Evolutionary conservation across 1,140 invertebrate species (phyloP), one percentile per base, ranked within the genome.

Genomic region (Drosophila ficusphila): DNA sequence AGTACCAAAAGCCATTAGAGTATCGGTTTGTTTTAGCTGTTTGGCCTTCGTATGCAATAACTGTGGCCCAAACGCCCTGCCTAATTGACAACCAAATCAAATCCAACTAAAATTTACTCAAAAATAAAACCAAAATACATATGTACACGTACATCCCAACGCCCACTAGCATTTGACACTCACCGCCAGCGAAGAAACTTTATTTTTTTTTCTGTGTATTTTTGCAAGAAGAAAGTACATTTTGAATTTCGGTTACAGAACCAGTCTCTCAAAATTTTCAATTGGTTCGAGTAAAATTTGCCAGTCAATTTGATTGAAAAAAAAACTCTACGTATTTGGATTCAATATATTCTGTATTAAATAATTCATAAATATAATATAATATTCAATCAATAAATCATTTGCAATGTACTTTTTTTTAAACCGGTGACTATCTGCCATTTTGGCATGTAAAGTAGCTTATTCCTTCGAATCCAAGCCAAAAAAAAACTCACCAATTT

Each of bases 1-100:
- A 14, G n/a, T n/a, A n/a, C n/a, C n/a, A 18, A 16, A 54, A 34
- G 33, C 29, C 48, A 58, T 23, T 2, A 25, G 19, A 70, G 65
- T 76, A 62, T 75, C 79, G 61, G 65, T 57, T 79, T 88, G 82
- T 89, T 89, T 76, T 75, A 75, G 57, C 62, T 89, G 78, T 90
- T 90, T 78, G 77, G 61, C 85, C 75, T 89, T 89, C 83, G 79
- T 83, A 88, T 89, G 83, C 83, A 90, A 89, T 89, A 82, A 82
- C 52, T 61, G 33, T 31, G 61, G 62, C 19, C 19, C 49, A 36
- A 39, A 47, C 42, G 36, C 68, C 21, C 61, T 36, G 69, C 33
- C 47, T 25, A 41, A 74, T 79, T 73, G 76, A 77, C 5, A 56
- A 33, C 12, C 39, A 85, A 71, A 53, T 62, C 38, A 44, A 64